These are phyloP conservation scores for Balaeniceps rex DNA, from an alignment of 2,113 vertebrate species.

Conservation along the genomic window DNA sequence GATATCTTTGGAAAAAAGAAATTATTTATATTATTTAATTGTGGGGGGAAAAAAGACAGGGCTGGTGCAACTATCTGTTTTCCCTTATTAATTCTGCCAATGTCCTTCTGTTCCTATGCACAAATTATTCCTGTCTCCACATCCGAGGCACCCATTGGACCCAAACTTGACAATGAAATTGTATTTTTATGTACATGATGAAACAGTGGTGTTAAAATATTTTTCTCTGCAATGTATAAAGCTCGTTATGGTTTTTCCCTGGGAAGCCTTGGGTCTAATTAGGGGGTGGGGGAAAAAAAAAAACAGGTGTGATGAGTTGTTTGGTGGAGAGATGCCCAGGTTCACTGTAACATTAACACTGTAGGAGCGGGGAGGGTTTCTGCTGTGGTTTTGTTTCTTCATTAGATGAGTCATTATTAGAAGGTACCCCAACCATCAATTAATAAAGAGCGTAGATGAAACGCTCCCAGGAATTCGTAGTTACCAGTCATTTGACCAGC, in stretches of 20 bases:
- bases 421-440: neutral
- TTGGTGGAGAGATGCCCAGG: neutral
- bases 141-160: neutral
- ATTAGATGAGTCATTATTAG: neutral
- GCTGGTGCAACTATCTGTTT: neutral
- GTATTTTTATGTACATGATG: neutral
- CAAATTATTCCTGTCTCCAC: neutral
- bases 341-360: neutral
- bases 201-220: neutral
- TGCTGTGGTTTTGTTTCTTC: neutral
- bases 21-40: neutral
- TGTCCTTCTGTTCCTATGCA: neutral
- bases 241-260: rapidly evolving
- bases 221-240: neutral
- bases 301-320: neutral
- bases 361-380: neutral
- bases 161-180: neutral
- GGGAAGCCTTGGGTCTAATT: neutral
- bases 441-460: neutral
- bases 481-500: constrained; percentile 12
- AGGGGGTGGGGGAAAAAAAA: no score
- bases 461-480: constrained; percentile 32
- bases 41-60: rapidly evolving
- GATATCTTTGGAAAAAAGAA: neutral
- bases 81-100: neutral